Conservation (phyloP, 1,140 invertebrate species). For the Aphelinus atriplicis region DNA sequence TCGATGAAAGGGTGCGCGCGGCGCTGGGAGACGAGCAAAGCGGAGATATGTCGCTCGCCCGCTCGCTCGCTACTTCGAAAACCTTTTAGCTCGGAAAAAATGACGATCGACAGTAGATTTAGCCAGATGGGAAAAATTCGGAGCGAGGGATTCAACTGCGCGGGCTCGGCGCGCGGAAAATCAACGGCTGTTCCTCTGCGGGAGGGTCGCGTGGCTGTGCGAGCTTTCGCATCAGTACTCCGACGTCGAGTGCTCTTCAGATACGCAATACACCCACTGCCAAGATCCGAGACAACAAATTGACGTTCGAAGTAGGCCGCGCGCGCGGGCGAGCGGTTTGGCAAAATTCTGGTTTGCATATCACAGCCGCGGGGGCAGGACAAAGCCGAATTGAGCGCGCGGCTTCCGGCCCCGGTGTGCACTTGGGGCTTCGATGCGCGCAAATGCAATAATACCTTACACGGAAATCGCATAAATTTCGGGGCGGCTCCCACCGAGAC, state of each 20-base stretch:
- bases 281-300: no score
- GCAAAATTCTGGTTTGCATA: no score
- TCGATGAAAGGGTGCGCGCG: slow-evolving; percentile 9
- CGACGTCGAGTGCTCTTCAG: no score
- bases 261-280: no score
- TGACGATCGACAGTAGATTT: neutral
- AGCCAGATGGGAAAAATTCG: no score
- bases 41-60: neutral
- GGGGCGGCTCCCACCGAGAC: slow-evolving; percentile 33
- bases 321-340: no score
- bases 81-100: slow-evolving; percentile 27
- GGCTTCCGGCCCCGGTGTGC: slow-evolving; percentile 23
- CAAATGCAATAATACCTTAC: slow-evolving; percentile 41
- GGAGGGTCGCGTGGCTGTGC: no score
- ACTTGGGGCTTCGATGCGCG: slow-evolving; percentile 33
- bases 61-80: slow-evolving; percentile 12
- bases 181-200: no score
- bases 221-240: no score
- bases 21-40: neutral
- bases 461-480: slow-evolving; percentile 40
- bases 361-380: no score
- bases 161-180: no score
- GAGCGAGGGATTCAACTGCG: no score
- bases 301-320: neutral
- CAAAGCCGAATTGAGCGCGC: slow-evolving; percentile 6